Evolutionary conservation across 92 coral and sea anemone species (phyloP).

Genomic region (Zoanthus solanderi): DNA sequence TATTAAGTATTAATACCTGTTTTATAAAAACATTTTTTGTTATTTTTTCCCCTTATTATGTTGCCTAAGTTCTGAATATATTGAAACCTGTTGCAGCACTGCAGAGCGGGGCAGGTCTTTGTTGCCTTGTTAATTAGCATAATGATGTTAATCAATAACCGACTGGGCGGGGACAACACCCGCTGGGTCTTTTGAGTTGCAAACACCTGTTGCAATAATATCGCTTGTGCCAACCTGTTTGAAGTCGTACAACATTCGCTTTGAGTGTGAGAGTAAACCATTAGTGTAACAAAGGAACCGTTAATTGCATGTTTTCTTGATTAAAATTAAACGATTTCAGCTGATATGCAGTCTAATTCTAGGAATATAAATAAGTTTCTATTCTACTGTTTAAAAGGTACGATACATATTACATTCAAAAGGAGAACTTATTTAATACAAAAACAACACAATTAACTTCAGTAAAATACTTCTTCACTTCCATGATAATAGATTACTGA

Average conservation of each 20-base stretch:
- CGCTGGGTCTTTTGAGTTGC: background rate
- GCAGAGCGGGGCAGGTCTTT: constrained; percentile 1
- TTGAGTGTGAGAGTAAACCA: constrained; percentile 21
- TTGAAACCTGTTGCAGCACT: background rate
- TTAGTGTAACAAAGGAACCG: background rate
- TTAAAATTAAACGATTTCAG: background rate
- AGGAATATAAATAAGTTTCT: background rate
- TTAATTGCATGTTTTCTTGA: background rate
- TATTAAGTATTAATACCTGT: too few species aligned
- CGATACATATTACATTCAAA: background rate
- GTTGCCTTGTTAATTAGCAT: background rate
- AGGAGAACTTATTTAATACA: background rate
- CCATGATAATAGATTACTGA: too few species aligned
- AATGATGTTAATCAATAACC: constrained; percentile 10
- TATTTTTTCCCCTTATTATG: background rate
- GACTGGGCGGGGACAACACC: constrained; percentile 23
- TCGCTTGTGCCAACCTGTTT: constrained; percentile 31
- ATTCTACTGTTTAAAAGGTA: background rate
- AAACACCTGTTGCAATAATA: constrained; percentile 33
- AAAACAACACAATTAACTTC: background rate
- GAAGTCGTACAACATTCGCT: constrained; percentile 20
- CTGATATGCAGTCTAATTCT: background rate
- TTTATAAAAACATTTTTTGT: background rate
- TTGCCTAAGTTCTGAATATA: constrained; percentile 2
- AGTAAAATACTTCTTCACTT: background rate